Percentiles rank a stretch among this genome's conserved stretches.
Evolutionary conservation across 1,140 invertebrate genomes (phyloP).

Genomic region (Oreohelix idahoensis): DNA sequence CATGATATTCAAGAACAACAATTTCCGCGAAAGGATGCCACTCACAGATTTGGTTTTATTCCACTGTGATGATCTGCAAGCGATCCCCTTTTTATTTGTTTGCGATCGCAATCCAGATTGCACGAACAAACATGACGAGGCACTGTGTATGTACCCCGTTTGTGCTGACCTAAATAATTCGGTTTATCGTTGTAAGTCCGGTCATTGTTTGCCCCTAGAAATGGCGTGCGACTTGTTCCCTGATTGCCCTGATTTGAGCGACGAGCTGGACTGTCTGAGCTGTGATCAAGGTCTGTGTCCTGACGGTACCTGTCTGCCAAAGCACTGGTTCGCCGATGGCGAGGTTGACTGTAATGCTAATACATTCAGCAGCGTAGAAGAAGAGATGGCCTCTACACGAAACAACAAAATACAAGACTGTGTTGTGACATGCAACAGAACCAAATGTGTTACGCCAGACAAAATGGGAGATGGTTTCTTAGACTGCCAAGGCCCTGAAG

Average conservation of each 20-base stretch:
- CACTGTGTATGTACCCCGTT: neutral
- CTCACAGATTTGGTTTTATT: neutral
- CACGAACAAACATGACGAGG: neutral
- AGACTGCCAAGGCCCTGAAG: constrained; percentile 19
- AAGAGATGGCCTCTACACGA: neutral
- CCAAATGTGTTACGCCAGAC: neutral
- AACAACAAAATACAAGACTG: neutral
- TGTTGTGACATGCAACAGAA: constrained; percentile 17
- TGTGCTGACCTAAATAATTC: neutral
- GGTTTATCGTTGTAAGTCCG: neutral
- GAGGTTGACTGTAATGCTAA: constrained; percentile 14
- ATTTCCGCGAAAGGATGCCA: neutral
- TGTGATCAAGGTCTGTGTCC: neutral
- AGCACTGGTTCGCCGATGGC: constrained; percentile 26
- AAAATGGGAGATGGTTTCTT: neutral
- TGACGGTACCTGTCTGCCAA: constrained; percentile 6
- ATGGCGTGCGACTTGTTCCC: neutral
- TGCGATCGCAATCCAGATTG: neutral
- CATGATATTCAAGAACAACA: neutral
- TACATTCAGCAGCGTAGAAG: neutral
- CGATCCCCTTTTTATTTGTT: neutral
- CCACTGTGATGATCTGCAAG: neutral
- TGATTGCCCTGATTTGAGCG: neutral
- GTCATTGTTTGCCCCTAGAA: neutral
- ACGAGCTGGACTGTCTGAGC: neutral